Base-by-base conservation (phyloP, 2,113 vertebrate genomes). In the Nothocercus nigrocapillus region DNA sequence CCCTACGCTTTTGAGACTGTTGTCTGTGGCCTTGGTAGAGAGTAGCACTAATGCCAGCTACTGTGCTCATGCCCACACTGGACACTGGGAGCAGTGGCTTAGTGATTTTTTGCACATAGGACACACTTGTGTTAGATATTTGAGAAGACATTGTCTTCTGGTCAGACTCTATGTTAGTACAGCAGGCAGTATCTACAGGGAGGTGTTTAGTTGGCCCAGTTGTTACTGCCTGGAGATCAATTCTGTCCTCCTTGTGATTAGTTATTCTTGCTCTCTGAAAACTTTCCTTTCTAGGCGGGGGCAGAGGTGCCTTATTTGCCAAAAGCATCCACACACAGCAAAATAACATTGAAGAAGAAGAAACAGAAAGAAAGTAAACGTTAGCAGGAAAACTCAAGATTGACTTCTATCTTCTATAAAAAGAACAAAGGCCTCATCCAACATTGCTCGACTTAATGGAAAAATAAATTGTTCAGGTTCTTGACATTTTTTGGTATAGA, bases 211-310 rank as follows among this genome's bases (percentile, higher is more conserved):
- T 88, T 91, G 90, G 86, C 82, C 69, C n/a, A 28, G 90, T 94
- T 87, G 97, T 77, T 95, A 95, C 53, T 76, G 91, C 74, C 70
- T 77, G 93, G n/a, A 95, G 94, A 95, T 95, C 95, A 94, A 90
- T 93, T 92, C 94, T 79, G 2, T 88, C 90, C 92, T 96, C 90
- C 54, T 70, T 77, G 63, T 82, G 93, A 96, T 93, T 97, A 94
- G 93, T 97, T 88, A 97, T 72, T 87, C 97, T 96, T 40, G 96
- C 91, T 88, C 97, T 98, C 95, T 75, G 88, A 96, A 98, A 98
- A 95, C 98, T 99, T 94, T 98, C 98, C 98, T 98, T 99, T 96
- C 98, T 98, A 94, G 97, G 98, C 81, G 99, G 98, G 49, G 98
- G 98, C 89, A 98, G 89, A 63, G 98, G 99, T 92, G 97, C 95